phyloP scores from a whole-genome alignment of 2,113 vertebrate species.

The Hirundichthys speculiger region DNA sequence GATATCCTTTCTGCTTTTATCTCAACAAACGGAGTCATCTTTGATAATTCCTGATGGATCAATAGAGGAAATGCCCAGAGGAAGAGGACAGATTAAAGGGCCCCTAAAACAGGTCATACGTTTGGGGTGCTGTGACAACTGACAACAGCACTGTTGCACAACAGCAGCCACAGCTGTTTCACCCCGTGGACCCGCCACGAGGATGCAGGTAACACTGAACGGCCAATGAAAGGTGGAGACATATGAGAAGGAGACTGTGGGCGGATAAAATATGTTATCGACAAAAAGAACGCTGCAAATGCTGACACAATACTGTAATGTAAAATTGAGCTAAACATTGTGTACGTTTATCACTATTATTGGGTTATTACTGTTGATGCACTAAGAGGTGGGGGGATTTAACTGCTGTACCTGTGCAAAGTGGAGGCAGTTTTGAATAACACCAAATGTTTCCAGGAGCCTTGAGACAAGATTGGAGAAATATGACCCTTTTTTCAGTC shows the following conservation, averaged over 20 bases:
- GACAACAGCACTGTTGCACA: slow-evolving; percentile 60
- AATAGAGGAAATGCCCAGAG: slow-evolving; percentile 29
- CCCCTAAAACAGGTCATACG: slow-evolving; percentile 15
- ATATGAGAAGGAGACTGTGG: background rate
- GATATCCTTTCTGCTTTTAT: slow-evolving; percentile 17
- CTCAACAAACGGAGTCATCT: slow-evolving; percentile 5
- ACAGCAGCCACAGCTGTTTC: slow-evolving; percentile 37
- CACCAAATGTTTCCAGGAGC: too few relatives aligned
- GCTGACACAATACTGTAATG: too few relatives aligned
- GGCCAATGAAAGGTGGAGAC: background rate
- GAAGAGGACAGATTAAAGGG: slow-evolving; percentile 17
- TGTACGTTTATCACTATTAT: too few relatives aligned
- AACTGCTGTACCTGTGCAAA: too few relatives aligned
- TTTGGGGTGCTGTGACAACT: slow-evolving; percentile 54
- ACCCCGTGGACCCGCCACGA: slow-evolving; percentile 26
- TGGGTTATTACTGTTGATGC: too few relatives aligned
- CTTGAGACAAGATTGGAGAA: too few relatives aligned
- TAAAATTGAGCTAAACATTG: too few relatives aligned
- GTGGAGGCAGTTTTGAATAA: too few relatives aligned
- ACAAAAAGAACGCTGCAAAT: too few relatives aligned
- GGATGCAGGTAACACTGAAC: slow-evolving; percentile 9
- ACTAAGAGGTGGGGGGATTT: too few relatives aligned
- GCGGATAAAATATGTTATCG: too few relatives aligned
- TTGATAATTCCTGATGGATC: slow-evolving; percentile 8
- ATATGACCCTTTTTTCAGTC: too few relatives aligned